These are phyloP conservation scores for Aix galericulata DNA, from an alignment of 2,113 vertebrate species.

Conservation along the genomic window DNA sequence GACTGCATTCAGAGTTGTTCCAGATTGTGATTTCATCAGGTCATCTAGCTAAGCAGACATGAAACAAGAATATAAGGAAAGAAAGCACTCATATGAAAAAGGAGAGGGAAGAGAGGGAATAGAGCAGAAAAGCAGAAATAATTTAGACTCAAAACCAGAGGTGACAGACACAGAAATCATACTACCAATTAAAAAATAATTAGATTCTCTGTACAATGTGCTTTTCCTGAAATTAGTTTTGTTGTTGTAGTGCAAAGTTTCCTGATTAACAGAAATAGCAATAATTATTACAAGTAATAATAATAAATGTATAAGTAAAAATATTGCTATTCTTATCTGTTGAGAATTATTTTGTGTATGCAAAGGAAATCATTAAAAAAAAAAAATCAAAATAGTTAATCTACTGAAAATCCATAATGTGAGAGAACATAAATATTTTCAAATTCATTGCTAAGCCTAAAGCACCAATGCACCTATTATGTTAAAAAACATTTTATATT, in stretches of 20 bases:
- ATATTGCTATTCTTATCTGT: background rate
- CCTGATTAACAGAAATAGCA: background rate
- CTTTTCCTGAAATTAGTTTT: background rate
- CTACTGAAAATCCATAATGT: background rate
- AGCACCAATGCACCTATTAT: background rate
- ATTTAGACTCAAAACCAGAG: background rate
- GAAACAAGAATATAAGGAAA: background rate
- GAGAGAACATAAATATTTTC: background rate
- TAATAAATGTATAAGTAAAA: background rate
- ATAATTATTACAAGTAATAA: background rate
- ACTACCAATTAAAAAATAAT: background rate
- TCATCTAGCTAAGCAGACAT: background rate
- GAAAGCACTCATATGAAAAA: background rate
- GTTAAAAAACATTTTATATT: background rate
- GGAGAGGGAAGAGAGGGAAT: background rate
- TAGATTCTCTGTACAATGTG: background rate
- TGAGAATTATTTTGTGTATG: background rate
- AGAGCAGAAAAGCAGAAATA: background rate
- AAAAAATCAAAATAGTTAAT: background rate
- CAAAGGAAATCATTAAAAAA: background rate
- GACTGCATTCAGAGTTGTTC: background rate
- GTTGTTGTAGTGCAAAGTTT: background rate
- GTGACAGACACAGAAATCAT: background rate
- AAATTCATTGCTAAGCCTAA: background rate
- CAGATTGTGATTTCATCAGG: background rate